Conservation (phyloP, 2,888 invertebrate species). For the Digitonthophagus gazella region DNA sequence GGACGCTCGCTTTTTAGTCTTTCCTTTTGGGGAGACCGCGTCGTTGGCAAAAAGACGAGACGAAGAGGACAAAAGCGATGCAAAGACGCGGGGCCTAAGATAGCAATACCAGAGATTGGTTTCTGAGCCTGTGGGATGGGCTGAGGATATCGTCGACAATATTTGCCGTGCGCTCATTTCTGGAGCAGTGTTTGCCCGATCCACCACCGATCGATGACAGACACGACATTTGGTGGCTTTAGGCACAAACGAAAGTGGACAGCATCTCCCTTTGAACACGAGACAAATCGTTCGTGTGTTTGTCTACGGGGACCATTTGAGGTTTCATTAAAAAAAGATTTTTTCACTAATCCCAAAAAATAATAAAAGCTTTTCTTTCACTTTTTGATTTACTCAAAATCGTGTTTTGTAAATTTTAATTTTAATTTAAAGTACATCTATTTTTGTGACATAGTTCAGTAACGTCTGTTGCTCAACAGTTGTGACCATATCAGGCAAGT, state of each 20-base stretch:
- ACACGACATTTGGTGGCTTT: neutral
- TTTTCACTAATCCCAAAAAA: too few species aligned
- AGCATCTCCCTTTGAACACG: neutral
- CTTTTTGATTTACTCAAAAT: too few species aligned
- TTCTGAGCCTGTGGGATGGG: conserved; percentile 2
- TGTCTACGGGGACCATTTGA: too few species aligned
- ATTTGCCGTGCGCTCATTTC: conserved; percentile 14
- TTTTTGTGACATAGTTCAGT: neutral
- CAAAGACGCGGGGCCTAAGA: neutral
- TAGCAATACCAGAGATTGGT: conserved; percentile 8
- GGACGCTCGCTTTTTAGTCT: neutral
- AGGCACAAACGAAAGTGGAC: conserved; percentile 1
- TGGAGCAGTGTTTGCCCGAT: conserved; percentile 4
- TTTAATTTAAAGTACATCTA: too few species aligned
- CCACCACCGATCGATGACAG: conserved; percentile 9
- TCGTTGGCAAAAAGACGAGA: conserved; percentile 1
- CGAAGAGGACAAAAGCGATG: neutral
- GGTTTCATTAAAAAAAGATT: too few species aligned
- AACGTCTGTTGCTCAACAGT: neutral
- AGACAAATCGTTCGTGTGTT: neutral
- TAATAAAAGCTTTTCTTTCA: too few species aligned
- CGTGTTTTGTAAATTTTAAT: too few species aligned
- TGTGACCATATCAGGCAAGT: conserved; percentile 16
- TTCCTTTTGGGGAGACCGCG: neutral
- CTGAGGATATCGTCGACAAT: conserved; percentile 4